These are phyloP conservation scores for Antedon mediterranea DNA, from an alignment of 53 echinoderm and acorn worm species.

Conservation along the genomic window DNA sequence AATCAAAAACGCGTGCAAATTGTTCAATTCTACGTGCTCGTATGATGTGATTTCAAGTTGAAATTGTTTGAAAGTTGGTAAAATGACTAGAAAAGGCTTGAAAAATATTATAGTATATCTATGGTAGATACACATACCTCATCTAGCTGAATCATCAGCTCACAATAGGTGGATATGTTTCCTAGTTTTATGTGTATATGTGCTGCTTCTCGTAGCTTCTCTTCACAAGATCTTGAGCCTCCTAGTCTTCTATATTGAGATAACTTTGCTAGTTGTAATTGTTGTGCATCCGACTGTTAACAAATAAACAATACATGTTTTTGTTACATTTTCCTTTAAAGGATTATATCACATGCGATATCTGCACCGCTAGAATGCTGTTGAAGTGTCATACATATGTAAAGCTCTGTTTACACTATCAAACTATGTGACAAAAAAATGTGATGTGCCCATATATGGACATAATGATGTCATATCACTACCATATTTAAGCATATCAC, in stretches of 20 bases:
- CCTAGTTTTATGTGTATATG: conserved; percentile 74
- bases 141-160: conserved; percentile 83
- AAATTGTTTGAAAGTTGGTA: not conserved
- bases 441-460: too few species aligned
- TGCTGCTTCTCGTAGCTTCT: conserved; percentile 73
- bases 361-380: too few species aligned
- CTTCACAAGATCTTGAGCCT: conserved; percentile 38
- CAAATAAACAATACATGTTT: not conserved
- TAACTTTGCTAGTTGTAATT: conserved; percentile 60
- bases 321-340: too few species aligned
- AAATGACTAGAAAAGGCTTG: not conserved
- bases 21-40: too few species aligned
- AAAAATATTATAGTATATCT: not conserved
- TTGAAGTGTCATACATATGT: too few species aligned
- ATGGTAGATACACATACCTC: conserved; percentile 36
- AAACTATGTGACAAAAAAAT: too few species aligned
- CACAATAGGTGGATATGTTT: conserved; percentile 78
- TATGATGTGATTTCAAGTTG: not conserved
- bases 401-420: too few species aligned
- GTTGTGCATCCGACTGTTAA: conserved; percentile 76
- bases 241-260: not conserved
- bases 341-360: too few species aligned
- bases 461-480: too few species aligned
- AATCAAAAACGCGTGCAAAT: too few species aligned
- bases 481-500: too few species aligned